Evolutionary conservation across 2,797 vertebrate species (phyloP), one percentile per base, ranked within the genome.

Genomic region (Pipistrellus pipistrellus): DNA sequence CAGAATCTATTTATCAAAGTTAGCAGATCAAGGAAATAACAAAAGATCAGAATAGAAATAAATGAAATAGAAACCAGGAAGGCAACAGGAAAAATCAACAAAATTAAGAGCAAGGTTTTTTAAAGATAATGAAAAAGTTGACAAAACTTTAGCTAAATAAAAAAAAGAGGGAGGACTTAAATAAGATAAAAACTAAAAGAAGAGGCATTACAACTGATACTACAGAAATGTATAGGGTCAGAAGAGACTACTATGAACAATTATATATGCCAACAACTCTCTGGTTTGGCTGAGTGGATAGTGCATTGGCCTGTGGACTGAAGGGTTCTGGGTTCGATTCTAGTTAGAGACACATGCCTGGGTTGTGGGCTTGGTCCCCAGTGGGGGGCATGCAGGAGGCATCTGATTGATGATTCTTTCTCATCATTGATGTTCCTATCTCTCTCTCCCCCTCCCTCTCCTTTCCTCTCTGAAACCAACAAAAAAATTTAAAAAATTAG

Each of bases 101-200:
- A 91, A 68, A 76, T 1, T 85, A 68, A 35, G 59, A 76, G 38
- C 20, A 35, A 30, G 1, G 21, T 44, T 48, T 48, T 25, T 5
- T 4, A 68, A 46, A 77, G 30, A 41, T 76, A 76, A 66, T 41
- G 10, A 75, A 10, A 85, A 85, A 68, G 21, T 27, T 46, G 23
- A 57, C n/a, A 57, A 57, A 68, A 3, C 2, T 38, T 66, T 77
- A 51, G 59, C 3, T 41, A n/a, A 62, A 86, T 30, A 30, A 68
- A 66, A 77, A 77, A 53, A 91, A 75, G 7, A 75, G 7, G 59
- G 25, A 59, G 12, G 25, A 6, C 57, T 27, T 11, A 59, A 13
- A 30, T 59, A 59, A 6, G 27, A 90, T 11, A 83, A 64, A 30
- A 84, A 84, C 75, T 91, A 30, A 91, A 76, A 84, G 27, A 76